Percentiles rank a stretch among this genome's conserved stretches.
phyloP scores from a whole-genome alignment of 2,888 invertebrate genomes.

The Gymnocheta viridis region DNA sequence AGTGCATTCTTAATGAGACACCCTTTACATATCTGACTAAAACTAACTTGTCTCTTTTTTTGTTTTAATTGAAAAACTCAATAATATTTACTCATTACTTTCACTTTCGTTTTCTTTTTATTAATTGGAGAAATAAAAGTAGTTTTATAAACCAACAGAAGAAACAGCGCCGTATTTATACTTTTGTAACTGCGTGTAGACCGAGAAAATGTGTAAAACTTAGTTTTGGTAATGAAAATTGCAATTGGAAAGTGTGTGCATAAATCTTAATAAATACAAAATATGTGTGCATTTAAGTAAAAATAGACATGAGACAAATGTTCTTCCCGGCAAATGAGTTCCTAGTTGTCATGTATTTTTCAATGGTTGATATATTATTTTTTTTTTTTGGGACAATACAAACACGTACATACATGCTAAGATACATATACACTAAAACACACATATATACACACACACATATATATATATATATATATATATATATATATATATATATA shows the following conservation, averaged over 20 bases:
- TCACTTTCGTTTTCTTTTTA: too few species aligned
- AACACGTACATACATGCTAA: background rate
- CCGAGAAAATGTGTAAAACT: background rate
- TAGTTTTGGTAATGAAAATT: background rate
- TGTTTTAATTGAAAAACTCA: too few species aligned
- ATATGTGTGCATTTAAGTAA: slow-evolving; percentile 12
- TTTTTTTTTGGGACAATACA: slow-evolving; percentile 3
- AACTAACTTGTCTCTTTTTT: too few species aligned
- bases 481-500: background rate
- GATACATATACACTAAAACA: background rate
- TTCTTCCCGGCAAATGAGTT: slow-evolving; percentile 26
- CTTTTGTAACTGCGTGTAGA: background rate
- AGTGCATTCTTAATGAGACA: too few species aligned
- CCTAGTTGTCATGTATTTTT: background rate
- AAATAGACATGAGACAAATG: slow-evolving; percentile 59
- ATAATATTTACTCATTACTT: too few species aligned
- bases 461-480: background rate
- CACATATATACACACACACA: background rate
- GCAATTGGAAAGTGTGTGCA: slow-evolving; percentile 5
- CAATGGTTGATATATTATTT: background rate
- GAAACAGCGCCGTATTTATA: too few species aligned
- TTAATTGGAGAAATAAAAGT: too few species aligned
- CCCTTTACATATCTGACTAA: too few species aligned
- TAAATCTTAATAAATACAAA: background rate
- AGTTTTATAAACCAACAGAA: too few species aligned